These are phyloP conservation scores for Scopus umbretta DNA, from an alignment of 2,113 vertebrate species.

Conservation along the genomic window DNA sequence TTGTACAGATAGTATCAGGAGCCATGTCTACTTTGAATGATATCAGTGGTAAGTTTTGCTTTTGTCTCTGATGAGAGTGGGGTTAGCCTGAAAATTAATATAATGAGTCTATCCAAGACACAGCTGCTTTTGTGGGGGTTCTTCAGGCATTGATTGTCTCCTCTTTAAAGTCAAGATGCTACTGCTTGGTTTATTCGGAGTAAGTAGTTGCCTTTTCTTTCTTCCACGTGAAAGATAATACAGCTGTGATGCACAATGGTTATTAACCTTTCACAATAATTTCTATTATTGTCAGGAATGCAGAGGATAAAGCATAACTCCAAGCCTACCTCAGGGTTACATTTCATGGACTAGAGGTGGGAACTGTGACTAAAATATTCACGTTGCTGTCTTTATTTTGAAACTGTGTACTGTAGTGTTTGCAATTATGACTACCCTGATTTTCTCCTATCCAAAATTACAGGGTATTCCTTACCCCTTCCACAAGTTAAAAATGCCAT, in stretches of 20 bases:
- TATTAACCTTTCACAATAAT: constrained; percentile 22
- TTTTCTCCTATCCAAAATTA: not conserved
- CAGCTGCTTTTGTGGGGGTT: not conserved
- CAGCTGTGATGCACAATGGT: not conserved
- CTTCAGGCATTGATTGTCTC: not conserved
- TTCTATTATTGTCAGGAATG: not conserved
- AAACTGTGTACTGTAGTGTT: not conserved
- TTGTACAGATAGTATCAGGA: not conserved
- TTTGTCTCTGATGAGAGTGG: not conserved
- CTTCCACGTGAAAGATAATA: not conserved
- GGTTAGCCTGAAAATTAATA: not conserved
- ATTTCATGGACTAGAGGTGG: not conserved
- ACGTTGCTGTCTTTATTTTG: not conserved
- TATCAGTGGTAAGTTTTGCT: not conserved
- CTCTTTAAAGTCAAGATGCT: not conserved
- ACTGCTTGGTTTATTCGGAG: not conserved
- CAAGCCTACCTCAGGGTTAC: not conserved
- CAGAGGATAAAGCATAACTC: not conserved
- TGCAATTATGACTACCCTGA: not conserved
- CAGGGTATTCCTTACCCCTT: not conserved
- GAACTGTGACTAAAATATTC: not conserved
- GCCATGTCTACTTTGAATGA: not conserved
- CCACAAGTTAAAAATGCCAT: not conserved
- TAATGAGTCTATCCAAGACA: not conserved
- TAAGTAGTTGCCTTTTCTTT: not conserved